These are phyloP conservation scores for Urocynchramus pylzowi DNA, from an alignment of 2,113 vertebrate genomes.

Conservation along the genomic window DNA sequence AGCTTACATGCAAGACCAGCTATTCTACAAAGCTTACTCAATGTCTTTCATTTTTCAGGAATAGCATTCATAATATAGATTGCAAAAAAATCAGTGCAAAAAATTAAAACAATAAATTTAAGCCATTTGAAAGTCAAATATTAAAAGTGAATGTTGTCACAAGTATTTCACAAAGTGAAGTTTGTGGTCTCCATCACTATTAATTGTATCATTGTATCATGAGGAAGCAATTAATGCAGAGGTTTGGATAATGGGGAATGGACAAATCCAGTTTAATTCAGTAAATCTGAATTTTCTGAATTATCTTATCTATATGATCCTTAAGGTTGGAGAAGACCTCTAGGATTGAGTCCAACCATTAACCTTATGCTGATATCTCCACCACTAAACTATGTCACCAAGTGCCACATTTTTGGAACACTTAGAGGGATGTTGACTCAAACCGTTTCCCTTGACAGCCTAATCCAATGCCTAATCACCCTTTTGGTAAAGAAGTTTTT, in stretches of 20 bases:
- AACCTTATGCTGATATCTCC: not conserved
- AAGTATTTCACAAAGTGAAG: not conserved
- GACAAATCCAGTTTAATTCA: not conserved
- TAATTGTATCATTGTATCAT: not conserved
- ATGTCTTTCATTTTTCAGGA: not conserved
- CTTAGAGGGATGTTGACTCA: not conserved
- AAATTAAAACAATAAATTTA: not conserved
- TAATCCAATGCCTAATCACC: not conserved
- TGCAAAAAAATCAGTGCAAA: not conserved
- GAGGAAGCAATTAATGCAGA: not conserved
- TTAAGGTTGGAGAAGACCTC: not conserved
- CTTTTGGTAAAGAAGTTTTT: not conserved
- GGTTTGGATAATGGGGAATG: not conserved
- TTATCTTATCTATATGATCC: accelerated
- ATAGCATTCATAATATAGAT: not conserved
- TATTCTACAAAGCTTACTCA: not conserved
- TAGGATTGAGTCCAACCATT: not conserved
- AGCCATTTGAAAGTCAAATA: not conserved
- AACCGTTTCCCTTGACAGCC: too few species aligned
- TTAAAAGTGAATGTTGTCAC: not conserved
- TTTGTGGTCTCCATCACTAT: not conserved
- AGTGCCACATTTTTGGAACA: not conserved
- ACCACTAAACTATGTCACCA: not conserved
- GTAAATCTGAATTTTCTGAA: not conserved
- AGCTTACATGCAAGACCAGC: not conserved